These are phyloP conservation scores for Megalops atlanticus DNA, from an alignment of 2,113 vertebrate genomes.

Conservation along the genomic window DNA sequence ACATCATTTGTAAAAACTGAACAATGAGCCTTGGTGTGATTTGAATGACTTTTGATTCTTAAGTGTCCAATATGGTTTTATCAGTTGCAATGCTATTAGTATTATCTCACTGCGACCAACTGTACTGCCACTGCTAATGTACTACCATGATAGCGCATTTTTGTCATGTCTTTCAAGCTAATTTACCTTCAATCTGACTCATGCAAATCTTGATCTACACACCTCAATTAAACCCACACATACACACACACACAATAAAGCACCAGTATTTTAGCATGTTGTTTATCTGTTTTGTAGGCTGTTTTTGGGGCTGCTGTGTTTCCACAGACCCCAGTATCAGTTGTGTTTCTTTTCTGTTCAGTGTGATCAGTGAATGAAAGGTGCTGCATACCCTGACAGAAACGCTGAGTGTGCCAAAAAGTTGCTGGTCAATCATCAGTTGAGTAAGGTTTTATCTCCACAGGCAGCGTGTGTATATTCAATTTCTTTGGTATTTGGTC, in stretches of 20 bases:
- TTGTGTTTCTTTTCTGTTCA: neutral
- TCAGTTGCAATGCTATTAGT: neutral
- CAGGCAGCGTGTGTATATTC: neutral
- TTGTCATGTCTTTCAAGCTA: neutral
- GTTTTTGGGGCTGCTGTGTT: neutral
- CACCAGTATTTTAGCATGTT: neutral
- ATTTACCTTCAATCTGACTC: slow-evolving; percentile 11
- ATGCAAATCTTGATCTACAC: neutral
- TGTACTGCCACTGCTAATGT: neutral
- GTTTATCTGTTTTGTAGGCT: neutral
- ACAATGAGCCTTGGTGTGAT: neutral
- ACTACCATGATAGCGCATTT: neutral
- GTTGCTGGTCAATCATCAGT: neutral
- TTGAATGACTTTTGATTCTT: neutral
- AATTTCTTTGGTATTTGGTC: neutral
- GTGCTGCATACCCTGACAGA: neutral
- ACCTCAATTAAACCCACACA: too few relatives aligned
- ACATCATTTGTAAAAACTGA: too few relatives aligned
- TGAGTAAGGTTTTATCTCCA: neutral
- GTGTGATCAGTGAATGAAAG: slow-evolving; percentile 2
- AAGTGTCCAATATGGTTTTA: neutral
- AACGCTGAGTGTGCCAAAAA: neutral
- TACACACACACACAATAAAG: neutral
- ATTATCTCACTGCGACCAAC: neutral
- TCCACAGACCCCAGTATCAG: neutral